These are phyloP conservation scores for Campoplex capitator DNA, from an alignment of 2,888 invertebrate genomes.

Conservation along the genomic window DNA sequence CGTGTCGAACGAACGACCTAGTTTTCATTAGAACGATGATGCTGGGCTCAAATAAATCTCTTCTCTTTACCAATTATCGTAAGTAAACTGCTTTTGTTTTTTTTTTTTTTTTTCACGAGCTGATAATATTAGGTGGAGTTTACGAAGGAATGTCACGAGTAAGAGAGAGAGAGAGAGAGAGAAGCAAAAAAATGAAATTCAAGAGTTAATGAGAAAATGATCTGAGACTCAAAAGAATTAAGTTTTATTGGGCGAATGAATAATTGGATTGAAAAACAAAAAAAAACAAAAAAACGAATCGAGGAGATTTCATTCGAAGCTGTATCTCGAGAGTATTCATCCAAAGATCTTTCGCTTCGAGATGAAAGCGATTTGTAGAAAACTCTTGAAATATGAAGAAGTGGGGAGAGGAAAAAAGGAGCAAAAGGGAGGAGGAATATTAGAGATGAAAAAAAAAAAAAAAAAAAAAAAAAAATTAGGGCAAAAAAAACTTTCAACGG, in stretches of 20 bases:
- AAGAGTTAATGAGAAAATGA: constrained; percentile 17
- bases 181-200: constrained; percentile 20
- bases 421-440: constrained; percentile 51
- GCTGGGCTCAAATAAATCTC: no score
- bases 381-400: constrained; percentile 30
- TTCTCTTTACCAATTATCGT: no score
- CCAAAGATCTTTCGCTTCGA: not conserved
- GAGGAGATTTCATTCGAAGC: constrained; percentile 28
- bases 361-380: constrained; percentile 74
- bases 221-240: not conserved
- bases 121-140: not conserved
- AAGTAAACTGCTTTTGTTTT: no score
- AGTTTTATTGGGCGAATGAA: not conserved
- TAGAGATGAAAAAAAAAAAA: constrained; percentile 65
- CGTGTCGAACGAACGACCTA: not conserved
- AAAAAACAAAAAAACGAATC: not conserved
- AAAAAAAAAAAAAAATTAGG: constrained; percentile 56
- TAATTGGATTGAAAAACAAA: not conserved
- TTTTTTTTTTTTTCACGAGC: not conserved
- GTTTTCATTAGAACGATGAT: not conserved
- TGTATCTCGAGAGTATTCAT: constrained; percentile 3
- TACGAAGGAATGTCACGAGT: no score
- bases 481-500: constrained; percentile 24
- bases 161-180: no score
- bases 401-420: constrained; percentile 68